These are phyloP conservation scores for Metaphire vulgaris DNA, from an alignment of 1,140 invertebrate genomes.

Conservation along the genomic window DNA sequence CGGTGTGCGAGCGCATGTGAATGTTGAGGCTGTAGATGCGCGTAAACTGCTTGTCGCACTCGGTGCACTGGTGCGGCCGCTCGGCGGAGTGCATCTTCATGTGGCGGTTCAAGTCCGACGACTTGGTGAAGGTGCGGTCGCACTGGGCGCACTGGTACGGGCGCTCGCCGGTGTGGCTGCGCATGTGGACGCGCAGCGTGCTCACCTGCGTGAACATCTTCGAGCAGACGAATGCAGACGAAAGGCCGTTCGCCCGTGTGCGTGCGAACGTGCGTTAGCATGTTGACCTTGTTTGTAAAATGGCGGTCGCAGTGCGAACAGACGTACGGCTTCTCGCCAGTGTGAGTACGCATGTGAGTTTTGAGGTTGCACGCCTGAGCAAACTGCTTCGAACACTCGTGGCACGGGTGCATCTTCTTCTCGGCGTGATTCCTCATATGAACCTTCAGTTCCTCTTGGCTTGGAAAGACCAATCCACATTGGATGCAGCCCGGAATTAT, in stretches of 20 bases:
- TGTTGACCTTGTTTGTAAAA: constrained; percentile 21
- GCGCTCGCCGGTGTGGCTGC: constrained; percentile 80
- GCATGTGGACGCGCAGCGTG: constrained; percentile 71
- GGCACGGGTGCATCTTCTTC: constrained; percentile 25
- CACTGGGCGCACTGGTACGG: constrained; percentile 77
- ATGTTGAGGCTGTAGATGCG: constrained; percentile 16
- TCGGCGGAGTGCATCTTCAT: constrained; percentile 86
- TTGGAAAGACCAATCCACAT: neutral
- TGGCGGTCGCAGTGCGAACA: constrained; percentile 24
- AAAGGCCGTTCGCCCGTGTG: constrained; percentile 35
- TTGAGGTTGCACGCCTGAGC: constrained; percentile 97
- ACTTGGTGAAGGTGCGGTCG: constrained; percentile 47
- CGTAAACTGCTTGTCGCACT: constrained; percentile 13
- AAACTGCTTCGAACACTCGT: constrained; percentile 80
- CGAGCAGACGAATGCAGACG: constrained; percentile 24
- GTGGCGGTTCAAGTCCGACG: constrained; percentile 54
- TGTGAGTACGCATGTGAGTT: constrained; percentile 92
- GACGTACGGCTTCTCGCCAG: constrained; percentile 75
- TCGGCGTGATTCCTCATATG: neutral
- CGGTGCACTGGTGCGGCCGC: constrained; percentile 64
- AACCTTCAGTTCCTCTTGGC: neutral
- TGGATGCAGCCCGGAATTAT: neutral
- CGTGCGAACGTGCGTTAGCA: constrained; percentile 32
- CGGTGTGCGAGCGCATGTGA: constrained; percentile 10
- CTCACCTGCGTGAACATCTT: constrained; percentile 28